A percentile compares a stretch with the other conserved stretches of the same genome.
Conservation (phyloP, 2,113 vertebrate species). For the Xyliphius kryptos region DNA sequence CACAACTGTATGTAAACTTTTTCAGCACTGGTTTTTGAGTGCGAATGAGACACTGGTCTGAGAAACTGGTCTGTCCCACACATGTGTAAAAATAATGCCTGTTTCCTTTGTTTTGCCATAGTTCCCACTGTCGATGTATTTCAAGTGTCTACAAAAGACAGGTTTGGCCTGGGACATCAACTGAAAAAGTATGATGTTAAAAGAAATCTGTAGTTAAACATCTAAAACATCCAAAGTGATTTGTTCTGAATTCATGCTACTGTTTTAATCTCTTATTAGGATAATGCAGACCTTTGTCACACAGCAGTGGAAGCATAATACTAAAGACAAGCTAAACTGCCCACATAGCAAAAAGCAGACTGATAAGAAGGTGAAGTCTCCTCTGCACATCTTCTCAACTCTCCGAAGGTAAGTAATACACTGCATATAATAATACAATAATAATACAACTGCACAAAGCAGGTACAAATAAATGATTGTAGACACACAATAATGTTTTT, state of each 20-base stretch:
- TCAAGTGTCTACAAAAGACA: slow-evolving; percentile 83
- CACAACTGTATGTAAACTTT: too few relatives aligned
- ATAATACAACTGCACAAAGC: slow-evolving; percentile 4
- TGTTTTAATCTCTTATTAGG: slow-evolving; percentile 52
- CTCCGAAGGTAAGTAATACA: slow-evolving; percentile 72
- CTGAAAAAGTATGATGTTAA: slow-evolving; percentile 74
- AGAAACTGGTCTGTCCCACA: too few relatives aligned
- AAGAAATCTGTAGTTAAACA: too few relatives aligned
- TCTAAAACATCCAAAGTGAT: too few relatives aligned
- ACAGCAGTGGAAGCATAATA: slow-evolving; percentile 80
- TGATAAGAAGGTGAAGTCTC: slow-evolving; percentile 84
- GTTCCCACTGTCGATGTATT: slow-evolving; percentile 86
- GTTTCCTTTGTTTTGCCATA: slow-evolving; percentile 35
- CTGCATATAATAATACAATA: too few relatives aligned
- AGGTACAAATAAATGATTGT: slow-evolving; percentile 17
- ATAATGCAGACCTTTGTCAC: slow-evolving; percentile 90
- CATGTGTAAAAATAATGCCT: too few relatives aligned
- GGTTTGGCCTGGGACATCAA: slow-evolving; percentile 84
- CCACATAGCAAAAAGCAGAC: slow-evolving; percentile 76
- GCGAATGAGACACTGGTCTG: too few relatives aligned
- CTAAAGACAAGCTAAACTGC: slow-evolving; percentile 78
- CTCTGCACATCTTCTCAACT: slow-evolving; percentile 85
- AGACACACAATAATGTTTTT: slow-evolving; percentile 17
- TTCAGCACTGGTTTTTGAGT: too few relatives aligned
- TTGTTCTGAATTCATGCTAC: too few relatives aligned